Evolutionary conservation across 1,140 invertebrate species (phyloP).

Genomic region (Lucilia sericata): DNA sequence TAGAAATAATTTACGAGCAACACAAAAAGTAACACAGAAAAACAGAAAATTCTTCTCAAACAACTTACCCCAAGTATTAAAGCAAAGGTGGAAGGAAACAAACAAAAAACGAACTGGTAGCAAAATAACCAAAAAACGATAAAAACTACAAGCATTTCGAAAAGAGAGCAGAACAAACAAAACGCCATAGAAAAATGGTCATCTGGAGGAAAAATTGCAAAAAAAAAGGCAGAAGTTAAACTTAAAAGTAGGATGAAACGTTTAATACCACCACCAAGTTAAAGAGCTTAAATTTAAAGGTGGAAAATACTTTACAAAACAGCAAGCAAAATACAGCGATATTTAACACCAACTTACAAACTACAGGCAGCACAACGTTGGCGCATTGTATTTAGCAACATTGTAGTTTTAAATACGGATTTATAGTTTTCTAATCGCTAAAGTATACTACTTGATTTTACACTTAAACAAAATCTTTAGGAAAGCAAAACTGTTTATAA

Average conservation of each 20-base stretch:
- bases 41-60: background rate
- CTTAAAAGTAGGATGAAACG: background rate
- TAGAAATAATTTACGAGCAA: slow-evolving; percentile 29
- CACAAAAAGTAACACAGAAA: background rate
- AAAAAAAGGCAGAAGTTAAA: background rate
- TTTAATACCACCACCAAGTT: background rate
- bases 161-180: background rate
- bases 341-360: slow-evolving; percentile 26
- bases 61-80: background rate
- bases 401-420: slow-evolving; percentile 29
- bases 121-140: background rate
- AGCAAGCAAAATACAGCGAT: background rate
- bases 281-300: slow-evolving; percentile 4
- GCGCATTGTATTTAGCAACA: background rate
- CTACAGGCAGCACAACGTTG: background rate
- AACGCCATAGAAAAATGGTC: background rate
- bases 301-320: background rate
- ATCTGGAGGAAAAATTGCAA: background rate
- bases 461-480: no score
- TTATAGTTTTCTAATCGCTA: slow-evolving; percentile 27
- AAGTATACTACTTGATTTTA: background rate
- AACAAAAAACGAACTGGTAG: no score
- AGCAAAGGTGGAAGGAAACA: background rate
- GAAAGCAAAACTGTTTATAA: no score
- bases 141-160: background rate